Percentiles rank a stretch among this genome's conserved stretches.
Evolutionary conservation across 2,797 vertebrate genomes (phyloP).

Genomic region (Gadopsis marmoratus): DNA sequence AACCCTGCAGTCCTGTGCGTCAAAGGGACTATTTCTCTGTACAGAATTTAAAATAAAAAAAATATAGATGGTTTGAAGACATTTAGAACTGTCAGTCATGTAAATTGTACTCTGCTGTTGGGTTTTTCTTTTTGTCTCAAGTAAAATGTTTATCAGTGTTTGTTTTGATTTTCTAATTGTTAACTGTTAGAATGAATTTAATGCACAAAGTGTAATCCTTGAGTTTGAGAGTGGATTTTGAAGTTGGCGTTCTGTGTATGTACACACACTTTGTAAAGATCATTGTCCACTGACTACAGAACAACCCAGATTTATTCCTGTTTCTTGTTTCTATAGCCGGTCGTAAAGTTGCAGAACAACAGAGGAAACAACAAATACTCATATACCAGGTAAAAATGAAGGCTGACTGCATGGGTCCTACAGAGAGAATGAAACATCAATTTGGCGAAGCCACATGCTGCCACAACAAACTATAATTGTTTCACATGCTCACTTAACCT

Average conservation of each 20-base stretch:
- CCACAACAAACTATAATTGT: not conserved
- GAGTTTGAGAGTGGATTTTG: not conserved
- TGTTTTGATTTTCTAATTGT: not conserved
- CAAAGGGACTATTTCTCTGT: not conserved
- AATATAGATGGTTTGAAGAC: not conserved
- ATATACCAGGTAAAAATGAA: constrained; percentile 93
- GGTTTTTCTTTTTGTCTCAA: not conserved
- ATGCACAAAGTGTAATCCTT: not conserved
- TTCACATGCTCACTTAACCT: not conserved
- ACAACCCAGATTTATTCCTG: not conserved
- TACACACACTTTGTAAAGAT: not conserved
- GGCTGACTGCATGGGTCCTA: not conserved
- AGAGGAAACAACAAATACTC: constrained; percentile 99
- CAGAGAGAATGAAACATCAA: not conserved
- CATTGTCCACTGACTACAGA: not conserved
- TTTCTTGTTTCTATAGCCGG: constrained; percentile 85
- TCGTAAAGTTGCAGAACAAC: constrained; percentile 98
- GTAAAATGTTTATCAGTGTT: not conserved
- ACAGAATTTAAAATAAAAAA: not conserved
- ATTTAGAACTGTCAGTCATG: not conserved
- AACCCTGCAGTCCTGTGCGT: not conserved
- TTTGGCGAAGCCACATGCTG: not conserved
- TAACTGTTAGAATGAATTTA: not conserved
- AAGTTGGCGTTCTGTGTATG: not conserved
- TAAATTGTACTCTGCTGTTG: not conserved